Evolutionary conservation across 2,888 invertebrate species (phyloP), one percentile per base, ranked within the genome.

Genomic region (Nyleta sp.): DNA sequence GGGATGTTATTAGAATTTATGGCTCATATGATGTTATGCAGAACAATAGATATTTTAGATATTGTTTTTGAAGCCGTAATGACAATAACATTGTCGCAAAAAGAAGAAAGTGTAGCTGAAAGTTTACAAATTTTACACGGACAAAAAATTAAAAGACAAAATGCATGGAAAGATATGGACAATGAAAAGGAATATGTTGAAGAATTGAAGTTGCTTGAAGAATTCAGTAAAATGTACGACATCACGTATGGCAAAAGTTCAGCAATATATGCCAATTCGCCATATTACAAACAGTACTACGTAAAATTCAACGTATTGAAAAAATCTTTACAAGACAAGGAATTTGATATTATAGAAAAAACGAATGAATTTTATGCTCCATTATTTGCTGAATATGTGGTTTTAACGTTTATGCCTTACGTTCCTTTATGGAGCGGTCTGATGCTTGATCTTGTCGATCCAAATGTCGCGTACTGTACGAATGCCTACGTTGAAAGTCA

Each of bases 401-500:
- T 80, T 0, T 17, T 18, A 0, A 74, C 35, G 46, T 82, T 70
- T 18, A 81, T 82, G 80, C 73, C 82, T 1, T 82, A 81, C 18
- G 42, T 53, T 3, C 35, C 60, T 33, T 11, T 81, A 1, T 83
- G 81, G 78, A 60, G 64, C 3, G 57, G 71, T 0, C 10, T 82
- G 2, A 67, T 73, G 35, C 11, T 82, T 7, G 42, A 81, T 28
- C 31, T 77, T 0, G 33, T 82, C 0, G 72, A 78, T 24, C 5
- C 13, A 10, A 20, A 70, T 1, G 68, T 81, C 28, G 77, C 78
- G 8, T 62, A 79, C 24, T 33, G 81, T 6, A 82, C 72, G 7
- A 82, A 83, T 53, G 81, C 80, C 8, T 78, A 71, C 4, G 40
- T 76, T 4, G 81, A 82, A 67, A 71, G 59, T 7, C 60, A 62